phyloP scores from a whole-genome alignment of 64 coral and sea anemone species.

The Pachyseris speciosa region DNA sequence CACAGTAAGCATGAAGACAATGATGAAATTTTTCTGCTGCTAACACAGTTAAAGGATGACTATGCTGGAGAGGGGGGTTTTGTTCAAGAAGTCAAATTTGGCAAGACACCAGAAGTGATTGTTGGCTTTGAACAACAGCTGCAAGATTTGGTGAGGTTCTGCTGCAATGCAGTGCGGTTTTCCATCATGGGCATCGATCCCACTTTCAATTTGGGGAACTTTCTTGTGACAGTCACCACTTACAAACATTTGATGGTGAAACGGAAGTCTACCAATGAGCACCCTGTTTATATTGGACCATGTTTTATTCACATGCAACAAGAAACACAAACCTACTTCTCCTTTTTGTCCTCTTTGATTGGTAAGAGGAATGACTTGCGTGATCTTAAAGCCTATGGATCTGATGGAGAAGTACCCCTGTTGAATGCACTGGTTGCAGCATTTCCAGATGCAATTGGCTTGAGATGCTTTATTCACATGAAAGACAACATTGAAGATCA shows the following conservation, averaged over 20 bases:
- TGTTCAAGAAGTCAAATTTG: constrained; percentile 27
- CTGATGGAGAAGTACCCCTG: constrained; percentile 37
- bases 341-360: constrained; percentile 21
- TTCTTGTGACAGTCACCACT: constrained; percentile 41
- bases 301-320: constrained; percentile 31
- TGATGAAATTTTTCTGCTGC: constrained; percentile 32
- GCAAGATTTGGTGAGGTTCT: not conserved
- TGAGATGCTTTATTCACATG: constrained; percentile 50
- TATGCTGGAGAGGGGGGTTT: constrained; percentile 18
- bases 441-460: not conserved
- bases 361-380: not conserved
- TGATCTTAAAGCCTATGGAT: constrained; percentile 38
- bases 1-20: not conserved
- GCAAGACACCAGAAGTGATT: not conserved
- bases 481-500: constrained; percentile 37
- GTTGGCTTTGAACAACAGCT: constrained; percentile 7
- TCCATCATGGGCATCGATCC: constrained; percentile 23
- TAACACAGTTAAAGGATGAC: constrained; percentile 14
- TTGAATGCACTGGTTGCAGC: constrained; percentile 5
- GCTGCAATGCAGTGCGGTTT: not conserved
- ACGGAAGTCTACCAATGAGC: not conserved
- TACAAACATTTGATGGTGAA: constrained; percentile 19
- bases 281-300: constrained; percentile 35
- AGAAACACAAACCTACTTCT: constrained; percentile 18
- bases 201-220: constrained; percentile 50